Percentiles rank a stretch among this genome's conserved stretches.
phyloP scores from a whole-genome alignment of 1,140 invertebrate species.

The Meloidogyne floridensis region DNA sequence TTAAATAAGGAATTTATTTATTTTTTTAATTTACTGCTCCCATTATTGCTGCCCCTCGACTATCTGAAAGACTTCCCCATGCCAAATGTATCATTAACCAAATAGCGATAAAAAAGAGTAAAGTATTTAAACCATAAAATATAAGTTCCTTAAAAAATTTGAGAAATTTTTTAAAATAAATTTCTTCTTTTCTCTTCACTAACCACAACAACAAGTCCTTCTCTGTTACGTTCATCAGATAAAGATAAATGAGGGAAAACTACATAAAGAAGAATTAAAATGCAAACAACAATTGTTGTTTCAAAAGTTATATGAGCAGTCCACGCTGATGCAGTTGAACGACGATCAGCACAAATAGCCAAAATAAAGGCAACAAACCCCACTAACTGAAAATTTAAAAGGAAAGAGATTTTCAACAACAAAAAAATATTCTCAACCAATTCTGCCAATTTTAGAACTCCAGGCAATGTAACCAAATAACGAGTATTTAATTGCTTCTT shows the following conservation, averaged over 20 bases:
- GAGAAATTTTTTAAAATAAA: background rate
- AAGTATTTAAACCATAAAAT: constrained; percentile 64
- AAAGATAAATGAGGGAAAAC: constrained; percentile 64
- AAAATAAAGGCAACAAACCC: constrained; percentile 63
- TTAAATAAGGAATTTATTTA: constrained; percentile 12
- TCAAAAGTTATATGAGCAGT: constrained; percentile 65
- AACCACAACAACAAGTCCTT: constrained; percentile 63
- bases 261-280: constrained; percentile 61
- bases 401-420: background rate
- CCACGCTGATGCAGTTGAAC: constrained; percentile 62
- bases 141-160: constrained; percentile 55
- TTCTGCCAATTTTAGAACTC: constrained; percentile 63
- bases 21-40: constrained; percentile 45
- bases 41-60: constrained; percentile 64
- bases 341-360: constrained; percentile 61
- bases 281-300: constrained; percentile 56
- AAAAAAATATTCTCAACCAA: constrained; percentile 40
- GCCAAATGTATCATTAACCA: constrained; percentile 65
- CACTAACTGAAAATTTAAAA: constrained; percentile 48
- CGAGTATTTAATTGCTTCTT: constrained; percentile 63
- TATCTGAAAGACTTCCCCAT: constrained; percentile 63
- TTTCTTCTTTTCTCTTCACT: background rate
- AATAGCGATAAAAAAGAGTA: constrained; percentile 61
- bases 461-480: constrained; percentile 57
- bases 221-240: constrained; percentile 57